Conservation (phyloP, 2,888 invertebrate species). For the Volucella zonaria region DNA sequence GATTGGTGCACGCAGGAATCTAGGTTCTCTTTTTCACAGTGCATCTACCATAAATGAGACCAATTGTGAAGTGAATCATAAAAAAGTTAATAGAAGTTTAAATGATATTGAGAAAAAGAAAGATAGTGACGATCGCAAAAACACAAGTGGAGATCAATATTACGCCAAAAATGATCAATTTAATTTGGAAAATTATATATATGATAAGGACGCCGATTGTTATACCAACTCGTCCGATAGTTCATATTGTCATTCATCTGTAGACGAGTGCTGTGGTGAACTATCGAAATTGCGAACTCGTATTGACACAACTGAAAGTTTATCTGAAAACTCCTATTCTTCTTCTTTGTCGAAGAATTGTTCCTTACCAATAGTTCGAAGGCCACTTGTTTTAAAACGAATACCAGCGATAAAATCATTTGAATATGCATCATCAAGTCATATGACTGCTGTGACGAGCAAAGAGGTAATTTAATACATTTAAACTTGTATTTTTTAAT, state of each 20-base stretch:
- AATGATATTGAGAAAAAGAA: slow-evolving; percentile 60
- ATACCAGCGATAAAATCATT: slow-evolving; percentile 79
- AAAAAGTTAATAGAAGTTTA: slow-evolving; percentile 49
- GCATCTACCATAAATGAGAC: slow-evolving; percentile 51
- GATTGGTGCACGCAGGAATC: slow-evolving; percentile 33
- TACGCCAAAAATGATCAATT: slow-evolving; percentile 22
- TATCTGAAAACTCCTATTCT: slow-evolving; percentile 70
- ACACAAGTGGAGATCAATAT: slow-evolving; percentile 6
- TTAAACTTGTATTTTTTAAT: not conserved
- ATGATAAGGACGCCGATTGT: slow-evolving; percentile 37
- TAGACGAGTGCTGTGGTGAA: slow-evolving; percentile 30
- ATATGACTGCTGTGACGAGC: slow-evolving; percentile 76
- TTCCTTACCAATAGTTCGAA: slow-evolving; percentile 45
- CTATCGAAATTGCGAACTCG: slow-evolving; percentile 21
- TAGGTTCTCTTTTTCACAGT: slow-evolving; percentile 34
- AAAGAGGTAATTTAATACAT: slow-evolving; percentile 76
- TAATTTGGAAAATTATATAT: slow-evolving; percentile 33
- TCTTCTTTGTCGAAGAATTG: slow-evolving; percentile 75
- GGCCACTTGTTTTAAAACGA: slow-evolving; percentile 76
- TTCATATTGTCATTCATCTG: slow-evolving; percentile 24
- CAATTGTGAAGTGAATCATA: slow-evolving; percentile 59
- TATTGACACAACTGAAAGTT: slow-evolving; percentile 74
- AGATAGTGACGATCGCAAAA: slow-evolving; percentile 18
- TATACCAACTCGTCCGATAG: slow-evolving; percentile 12
- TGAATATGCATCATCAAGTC: slow-evolving; percentile 75